Percentiles rank a stretch among this genome's conserved stretches.
Conservation (phyloP, 2,888 invertebrate genomes). For the Xestia ashworthii region DNA sequence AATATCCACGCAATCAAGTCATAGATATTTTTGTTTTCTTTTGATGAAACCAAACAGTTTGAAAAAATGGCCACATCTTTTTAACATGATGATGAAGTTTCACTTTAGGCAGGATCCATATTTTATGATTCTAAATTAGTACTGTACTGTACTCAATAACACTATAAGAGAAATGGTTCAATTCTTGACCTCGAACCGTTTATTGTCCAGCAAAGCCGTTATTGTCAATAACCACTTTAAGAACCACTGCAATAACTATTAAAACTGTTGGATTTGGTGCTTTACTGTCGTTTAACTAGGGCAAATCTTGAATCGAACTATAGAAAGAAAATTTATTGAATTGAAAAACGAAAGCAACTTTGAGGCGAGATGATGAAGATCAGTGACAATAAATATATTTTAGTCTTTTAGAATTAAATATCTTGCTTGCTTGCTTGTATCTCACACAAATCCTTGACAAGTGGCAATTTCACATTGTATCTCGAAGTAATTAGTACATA, state of each 20-base stretch:
- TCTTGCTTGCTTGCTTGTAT: too few relatives aligned
- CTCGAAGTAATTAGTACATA: too few relatives aligned
- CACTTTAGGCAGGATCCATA: neutral
- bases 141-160: neutral
- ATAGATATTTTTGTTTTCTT: neutral
- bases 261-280: neutral
- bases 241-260: slow-evolving; percentile 4
- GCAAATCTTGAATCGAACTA: neutral
- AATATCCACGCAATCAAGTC: neutral
- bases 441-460: too few relatives aligned
- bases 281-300: neutral
- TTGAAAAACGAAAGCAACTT: neutral
- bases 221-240: neutral
- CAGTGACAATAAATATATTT: too few relatives aligned
- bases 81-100: neutral
- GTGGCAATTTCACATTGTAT: too few relatives aligned
- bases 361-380: neutral
- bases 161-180: neutral
- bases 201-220: neutral
- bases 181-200: neutral
- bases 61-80: fast-evolving
- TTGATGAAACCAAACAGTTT: neutral
- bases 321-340: neutral
- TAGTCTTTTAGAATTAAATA: too few relatives aligned
- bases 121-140: neutral